Evolutionary conservation across 2,888 invertebrate species (phyloP).

Genomic region (Aricia artaxerxes): DNA sequence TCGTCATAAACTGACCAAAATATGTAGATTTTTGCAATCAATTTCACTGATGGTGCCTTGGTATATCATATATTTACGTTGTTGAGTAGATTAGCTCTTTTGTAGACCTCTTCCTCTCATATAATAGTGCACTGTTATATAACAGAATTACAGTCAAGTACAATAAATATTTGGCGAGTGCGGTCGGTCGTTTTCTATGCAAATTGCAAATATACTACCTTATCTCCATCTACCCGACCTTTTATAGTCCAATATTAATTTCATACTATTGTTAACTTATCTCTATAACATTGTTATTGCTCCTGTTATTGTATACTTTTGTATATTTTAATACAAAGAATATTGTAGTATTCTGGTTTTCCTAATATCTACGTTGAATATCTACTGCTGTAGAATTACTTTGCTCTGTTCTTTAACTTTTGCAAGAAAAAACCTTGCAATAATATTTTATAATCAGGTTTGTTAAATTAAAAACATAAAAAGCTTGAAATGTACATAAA

Average conservation of each 20-base stretch:
- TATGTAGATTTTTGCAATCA: too few relatives aligned
- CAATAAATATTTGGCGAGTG: constrained; percentile 56
- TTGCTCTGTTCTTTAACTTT: neutral
- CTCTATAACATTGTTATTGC: neutral
- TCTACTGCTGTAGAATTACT: neutral
- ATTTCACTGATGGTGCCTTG: too few relatives aligned
- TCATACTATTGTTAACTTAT: constrained; percentile 9
- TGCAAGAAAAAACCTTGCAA: neutral
- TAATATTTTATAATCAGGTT: neutral
- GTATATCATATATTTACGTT: too few relatives aligned
- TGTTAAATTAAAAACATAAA: neutral
- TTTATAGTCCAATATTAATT: constrained; percentile 30
- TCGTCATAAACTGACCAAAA: too few relatives aligned
- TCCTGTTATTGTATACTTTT: constrained; percentile 6
- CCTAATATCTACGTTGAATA: neutral
- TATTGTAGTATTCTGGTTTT: neutral
- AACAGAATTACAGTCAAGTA: neutral
- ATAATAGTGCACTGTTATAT: neutral
- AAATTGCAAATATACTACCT: constrained; percentile 61
- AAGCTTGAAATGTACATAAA: neutral
- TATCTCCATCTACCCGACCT: constrained; percentile 51
- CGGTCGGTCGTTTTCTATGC: constrained; percentile 60
- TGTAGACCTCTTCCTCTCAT: neutral
- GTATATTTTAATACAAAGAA: neutral
- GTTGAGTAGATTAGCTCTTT: neutral